Base-by-base conservation (phyloP, 2,113 vertebrate genomes). In the Eidolon helvum region DNA sequence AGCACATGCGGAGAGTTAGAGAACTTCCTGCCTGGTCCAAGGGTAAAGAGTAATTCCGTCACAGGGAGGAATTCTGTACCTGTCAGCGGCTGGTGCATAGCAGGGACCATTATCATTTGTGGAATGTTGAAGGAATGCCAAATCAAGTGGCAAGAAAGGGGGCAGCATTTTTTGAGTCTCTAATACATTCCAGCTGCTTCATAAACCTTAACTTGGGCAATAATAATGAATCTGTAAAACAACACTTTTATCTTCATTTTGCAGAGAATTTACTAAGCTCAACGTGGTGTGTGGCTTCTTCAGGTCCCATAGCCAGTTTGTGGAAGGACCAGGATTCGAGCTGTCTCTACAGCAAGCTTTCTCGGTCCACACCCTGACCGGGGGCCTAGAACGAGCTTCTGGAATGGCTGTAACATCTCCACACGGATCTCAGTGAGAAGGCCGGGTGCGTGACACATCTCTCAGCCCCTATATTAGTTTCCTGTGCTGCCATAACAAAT, bases 41-140 rank as follows among this genome's bases (percentile, higher is more conserved):
- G 35, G 10, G 10, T 5, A 19, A 7, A 50, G 87, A 10, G 0
- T 2, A 50, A 30, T 18, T 9, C 1, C 30, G 59, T 5, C 19
- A 0, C 11, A 1, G 55, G 92, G 35, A 28, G 65, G 75, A 11
- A n/a, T 3, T 18, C 10, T 8, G 59, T 1, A 0, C 2, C 7
- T 0, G 1, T 0, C 35, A 11, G 79, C 16, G 0, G 87, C 66
- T 2, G 28, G 53, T 0, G 6, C 50, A 3, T 0, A 22, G 57
- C 43, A 4, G 74, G 40, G 0, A 0, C 28, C 5, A 0, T 33
- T 1, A 11, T 5, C 0, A 0, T 10, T 12, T 5, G 61, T 4
- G 43, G 28, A 33, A 6, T 1, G 35, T 10, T 1, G 28, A 33
- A 18, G 43, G 83, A 26, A 21, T 0, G 5, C 30, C 1, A 6